Base-by-base conservation (phyloP, 2,888 invertebrate genomes). In the Cantharis rufa region DNA sequence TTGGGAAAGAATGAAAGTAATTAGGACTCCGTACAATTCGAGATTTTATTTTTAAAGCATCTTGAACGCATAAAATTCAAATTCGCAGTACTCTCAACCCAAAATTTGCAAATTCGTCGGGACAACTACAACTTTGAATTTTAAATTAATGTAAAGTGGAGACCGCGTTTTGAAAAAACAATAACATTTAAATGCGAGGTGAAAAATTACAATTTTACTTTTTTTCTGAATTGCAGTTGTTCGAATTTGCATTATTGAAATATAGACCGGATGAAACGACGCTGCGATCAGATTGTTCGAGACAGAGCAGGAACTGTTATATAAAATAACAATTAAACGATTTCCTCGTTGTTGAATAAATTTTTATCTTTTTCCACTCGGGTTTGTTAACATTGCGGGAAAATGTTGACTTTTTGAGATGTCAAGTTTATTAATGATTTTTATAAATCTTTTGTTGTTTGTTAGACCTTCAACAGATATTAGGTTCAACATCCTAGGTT, bases 401-500 rank as follows among this genome's bases (percentile, higher is more conserved):
- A 48, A n/a, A 48, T 48, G 48, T 48, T 48, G 48, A 48, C 48
- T 48, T 48, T 48, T 48, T n/a, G 48, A 48, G 48, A 48, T 48
- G 48, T 48, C 48, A 48, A 48, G 48, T 48, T 48, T 48, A 48
- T 48, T 48, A 48, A 48, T 48, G 48, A 48, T 48, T 48, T 48
- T 48, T n/a, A n/a, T 48, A 48, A 48, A 48, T 48, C 48, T 48
- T 48, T 48, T 48, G 48, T 48, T 48, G 48, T 48, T 48, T 48
- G 48, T 48, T 48, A 48, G 68, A 74, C 77, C 77, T 77, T 77
- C 77, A 74, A 71, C 63, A 71, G 21, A 71, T 69, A 74, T 68
- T 68, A 32, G 69, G 77, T 77, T 77, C 77, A 77, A 71, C 66
- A 74, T 70, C 74, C 77, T 74, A 15, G 61, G 69, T 24, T 62